Base-by-base conservation (phyloP, 2,797 vertebrate genomes). In the Antennarius maculatus region DNA sequence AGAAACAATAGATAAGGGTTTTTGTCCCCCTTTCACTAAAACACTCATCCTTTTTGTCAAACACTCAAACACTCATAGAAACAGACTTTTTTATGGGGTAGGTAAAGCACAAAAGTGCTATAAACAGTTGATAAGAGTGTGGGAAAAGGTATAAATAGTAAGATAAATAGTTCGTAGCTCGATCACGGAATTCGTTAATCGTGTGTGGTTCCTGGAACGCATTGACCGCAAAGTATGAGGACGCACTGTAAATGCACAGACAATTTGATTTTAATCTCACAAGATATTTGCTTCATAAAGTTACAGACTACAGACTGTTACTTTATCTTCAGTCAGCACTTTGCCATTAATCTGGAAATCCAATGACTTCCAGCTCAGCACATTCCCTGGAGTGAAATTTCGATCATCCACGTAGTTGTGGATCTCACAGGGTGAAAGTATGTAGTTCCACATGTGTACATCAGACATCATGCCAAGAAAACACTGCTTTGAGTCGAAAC, bases 391-490 rank as follows among this genome's bases (percentile, higher is more conserved):
- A 28, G 88, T 81, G 51, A 70, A 81, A 63, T 47, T 81, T 1
- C 29, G 13, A 0, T 42, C 54, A 7, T 85, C 54, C 29, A 51
- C 12, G 10, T 84, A 89, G 12, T 27, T 72, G 0, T 65, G 50
- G 18, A 92, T 83, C 56, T 91, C 76, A 47, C 81, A 86, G 0
- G 83, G 42, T 0, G 87, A 86, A 7, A 92, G 74, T 47, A 11
- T 31, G n/a, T n/a, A 0, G 3, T 88, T 70, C 90, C 92, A 91
- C 82, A 91, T 70, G 69, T 89, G 74, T 17, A 91, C 65, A 0
- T 91, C 87, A 0, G 81, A 39, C 61, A 92, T 72, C 77, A 89
- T 90, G 0, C 91, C 91, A 1, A 86, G 58, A 1, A 90, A 91
- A 29, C 76, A 88, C 66, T 91, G 84, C 0, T 77, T 79, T 0